Conservation (phyloP, 2,888 invertebrate genomes). For the Diadromus collaris region DNA sequence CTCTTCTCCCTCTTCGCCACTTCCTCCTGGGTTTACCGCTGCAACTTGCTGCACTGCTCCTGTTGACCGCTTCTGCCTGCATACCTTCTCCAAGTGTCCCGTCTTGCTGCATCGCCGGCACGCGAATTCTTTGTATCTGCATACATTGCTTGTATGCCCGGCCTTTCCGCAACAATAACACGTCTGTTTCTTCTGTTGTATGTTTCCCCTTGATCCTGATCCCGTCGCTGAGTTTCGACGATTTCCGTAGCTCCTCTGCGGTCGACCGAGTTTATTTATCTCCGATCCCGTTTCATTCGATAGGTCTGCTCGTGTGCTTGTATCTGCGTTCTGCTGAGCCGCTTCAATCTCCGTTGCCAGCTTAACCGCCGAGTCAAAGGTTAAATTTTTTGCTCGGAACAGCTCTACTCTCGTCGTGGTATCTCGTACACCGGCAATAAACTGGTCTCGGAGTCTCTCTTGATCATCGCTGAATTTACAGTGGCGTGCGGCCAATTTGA, state of each 20-base stretch:
- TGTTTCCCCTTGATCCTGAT: not conserved
- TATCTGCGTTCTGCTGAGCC: constrained; percentile 2
- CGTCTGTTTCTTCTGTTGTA: not conserved
- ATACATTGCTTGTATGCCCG: not conserved
- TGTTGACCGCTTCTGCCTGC: not conserved
- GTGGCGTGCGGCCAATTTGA: constrained; percentile 11
- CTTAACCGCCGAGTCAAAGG: not conserved
- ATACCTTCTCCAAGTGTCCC: constrained; percentile 5
- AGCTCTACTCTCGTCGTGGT: constrained; percentile 7
- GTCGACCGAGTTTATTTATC: constrained; percentile 25
- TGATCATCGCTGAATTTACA: constrained; percentile 10
- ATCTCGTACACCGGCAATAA: constrained; percentile 13
- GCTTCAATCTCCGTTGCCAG: constrained; percentile 7
- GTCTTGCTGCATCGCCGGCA: not conserved
- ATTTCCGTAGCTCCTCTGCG: not conserved
- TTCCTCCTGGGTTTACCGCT: not conserved
- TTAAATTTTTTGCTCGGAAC: not conserved
- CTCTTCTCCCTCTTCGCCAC: constrained; percentile 5
- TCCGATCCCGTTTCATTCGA: not conserved
- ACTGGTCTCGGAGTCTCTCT: constrained; percentile 10
- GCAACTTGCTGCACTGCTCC: constrained; percentile 23
- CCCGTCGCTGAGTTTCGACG: not conserved
- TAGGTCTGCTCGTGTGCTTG: not conserved
- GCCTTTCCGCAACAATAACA: constrained; percentile 6
- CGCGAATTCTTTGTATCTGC: constrained; percentile 14